Percentiles rank a stretch among this genome's conserved stretches.
phyloP scores from a whole-genome alignment of 2,888 invertebrate genomes.

The Amaurobius ferox region DNA sequence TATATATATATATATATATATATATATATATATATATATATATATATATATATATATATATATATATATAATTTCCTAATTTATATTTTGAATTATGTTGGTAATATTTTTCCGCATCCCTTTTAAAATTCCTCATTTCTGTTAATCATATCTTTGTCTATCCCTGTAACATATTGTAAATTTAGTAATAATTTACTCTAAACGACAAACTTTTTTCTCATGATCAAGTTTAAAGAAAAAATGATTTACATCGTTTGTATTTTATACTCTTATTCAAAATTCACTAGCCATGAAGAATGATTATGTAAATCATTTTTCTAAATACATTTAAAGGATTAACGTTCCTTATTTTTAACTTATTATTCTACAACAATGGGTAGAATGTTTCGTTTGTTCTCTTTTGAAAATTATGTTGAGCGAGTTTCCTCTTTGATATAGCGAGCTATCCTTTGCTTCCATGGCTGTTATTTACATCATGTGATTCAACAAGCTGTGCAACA shows the following conservation, averaged over 20 bases:
- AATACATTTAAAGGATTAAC: conserved; percentile 55
- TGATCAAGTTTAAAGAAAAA: neutral
- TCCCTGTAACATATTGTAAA: no score
- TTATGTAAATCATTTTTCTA: neutral
- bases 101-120: no score
- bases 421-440: neutral
- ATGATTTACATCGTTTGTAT: neutral
- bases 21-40: no score
- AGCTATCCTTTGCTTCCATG: neutral
- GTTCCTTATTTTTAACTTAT: conserved; percentile 38
- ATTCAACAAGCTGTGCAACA: conserved; percentile 43
- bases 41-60: no score
- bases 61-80: no score
- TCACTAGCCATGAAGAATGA: no score
- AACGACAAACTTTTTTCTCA: conserved; percentile 37
- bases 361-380: neutral
- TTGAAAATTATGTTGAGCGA: neutral
- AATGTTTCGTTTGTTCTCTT: neutral
- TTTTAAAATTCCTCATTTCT: no score
- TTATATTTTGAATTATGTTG: no score
- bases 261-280: neutral
- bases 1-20: no score
- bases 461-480: conserved; percentile 30
- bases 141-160: no score
- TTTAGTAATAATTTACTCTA: no score